phyloP scores from a whole-genome alignment of 2,888 invertebrate genomes.

The Drosophila anomalata region DNA sequence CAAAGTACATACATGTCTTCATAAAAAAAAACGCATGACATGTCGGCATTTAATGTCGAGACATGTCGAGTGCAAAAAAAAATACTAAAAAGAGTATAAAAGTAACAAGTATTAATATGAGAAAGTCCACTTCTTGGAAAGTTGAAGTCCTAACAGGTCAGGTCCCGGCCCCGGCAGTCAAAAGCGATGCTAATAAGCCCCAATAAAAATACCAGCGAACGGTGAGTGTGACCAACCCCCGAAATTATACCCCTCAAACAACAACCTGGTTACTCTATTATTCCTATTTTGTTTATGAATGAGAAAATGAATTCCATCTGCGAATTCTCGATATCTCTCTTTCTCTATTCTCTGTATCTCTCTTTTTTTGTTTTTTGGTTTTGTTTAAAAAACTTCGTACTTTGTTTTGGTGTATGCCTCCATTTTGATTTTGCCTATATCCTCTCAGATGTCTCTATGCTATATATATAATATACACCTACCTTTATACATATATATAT shows the following conservation, averaged over 20 bases:
- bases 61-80: conserved; percentile 13
- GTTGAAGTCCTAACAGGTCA: conserved; percentile 48
- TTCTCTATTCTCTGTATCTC: conserved; percentile 9
- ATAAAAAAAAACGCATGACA: conserved; percentile 2
- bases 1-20: conserved; percentile 11
- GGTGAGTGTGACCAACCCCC: conserved; percentile 35
- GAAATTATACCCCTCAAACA: conserved; percentile 1
- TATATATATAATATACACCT: conserved; percentile 6
- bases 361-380: conserved; percentile 14
- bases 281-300: not conserved
- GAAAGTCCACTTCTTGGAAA: conserved; percentile 37
- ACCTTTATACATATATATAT: conserved; percentile 13
- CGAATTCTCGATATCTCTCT: not conserved
- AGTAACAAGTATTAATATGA: conserved; percentile 20
- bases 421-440: conserved; percentile 37
- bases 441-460: conserved; percentile 15
- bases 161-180: conserved; percentile 32
- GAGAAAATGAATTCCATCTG: not conserved
- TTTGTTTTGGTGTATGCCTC: conserved; percentile 30
- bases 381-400: conserved; percentile 15
- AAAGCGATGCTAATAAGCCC: conserved; percentile 24
- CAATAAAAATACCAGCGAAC: conserved; percentile 18
- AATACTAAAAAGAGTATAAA: conserved; percentile 25
- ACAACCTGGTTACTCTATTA: conserved; percentile 5
- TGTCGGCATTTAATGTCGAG: not conserved